phyloP scores from a whole-genome alignment of 2,888 invertebrate species.

The Taphrorychus bicolor region DNA sequence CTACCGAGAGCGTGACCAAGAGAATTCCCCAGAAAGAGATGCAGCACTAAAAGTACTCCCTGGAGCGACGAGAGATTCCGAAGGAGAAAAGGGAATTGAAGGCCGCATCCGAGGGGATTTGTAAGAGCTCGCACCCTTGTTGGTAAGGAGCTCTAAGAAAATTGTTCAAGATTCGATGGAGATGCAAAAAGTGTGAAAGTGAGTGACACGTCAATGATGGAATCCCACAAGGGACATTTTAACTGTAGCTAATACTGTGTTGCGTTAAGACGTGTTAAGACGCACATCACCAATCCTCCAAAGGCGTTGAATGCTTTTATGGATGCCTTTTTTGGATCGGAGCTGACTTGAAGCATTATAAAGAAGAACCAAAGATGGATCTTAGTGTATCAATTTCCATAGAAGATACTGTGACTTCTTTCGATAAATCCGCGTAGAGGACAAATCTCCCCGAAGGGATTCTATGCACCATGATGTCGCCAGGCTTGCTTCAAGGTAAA shows the following conservation, averaged over 20 bases:
- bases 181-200: no score
- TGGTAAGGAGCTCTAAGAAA: neutral
- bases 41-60: neutral
- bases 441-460: constrained; percentile 14
- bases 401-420: constrained; percentile 17
- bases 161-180: neutral
- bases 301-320: constrained; percentile 21
- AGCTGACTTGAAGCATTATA: constrained; percentile 17
- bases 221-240: constrained; percentile 18
- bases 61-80: constrained; percentile 13
- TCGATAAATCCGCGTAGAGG: constrained; percentile 11
- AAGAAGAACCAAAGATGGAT: constrained; percentile 12
- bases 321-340: constrained; percentile 21
- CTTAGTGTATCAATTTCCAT: constrained; percentile 17
- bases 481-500: constrained; percentile 11
- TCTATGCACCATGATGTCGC: constrained; percentile 21
- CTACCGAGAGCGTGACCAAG: no score
- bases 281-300: neutral
- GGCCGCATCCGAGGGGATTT: constrained; percentile 12
- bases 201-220: constrained; percentile 16
- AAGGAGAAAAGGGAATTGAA: constrained; percentile 10
- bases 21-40: constrained; percentile 14
- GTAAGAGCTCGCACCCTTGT: neutral
- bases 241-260: constrained; percentile 18
- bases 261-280: neutral